Percentiles rank a stretch among this genome's conserved stretches.
These are phyloP conservation scores for Corbicula japonica DNA, from an alignment of 2,888 invertebrate genomes.

Conservation along the genomic window DNA sequence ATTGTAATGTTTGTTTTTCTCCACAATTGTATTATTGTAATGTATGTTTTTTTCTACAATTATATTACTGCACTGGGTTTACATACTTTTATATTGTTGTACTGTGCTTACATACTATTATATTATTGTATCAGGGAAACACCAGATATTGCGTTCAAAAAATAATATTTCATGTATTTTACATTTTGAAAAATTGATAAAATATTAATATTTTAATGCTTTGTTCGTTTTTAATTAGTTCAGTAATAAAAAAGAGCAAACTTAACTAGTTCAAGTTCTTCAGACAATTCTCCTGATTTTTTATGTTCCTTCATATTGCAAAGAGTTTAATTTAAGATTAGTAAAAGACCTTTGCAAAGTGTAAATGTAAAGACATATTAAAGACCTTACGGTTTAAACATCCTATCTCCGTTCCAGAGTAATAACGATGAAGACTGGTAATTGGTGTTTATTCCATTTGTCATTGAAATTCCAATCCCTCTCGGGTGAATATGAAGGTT, in stretches of 20 bases:
- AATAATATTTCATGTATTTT: not conserved
- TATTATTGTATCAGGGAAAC: not conserved
- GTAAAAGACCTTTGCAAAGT: too few species aligned
- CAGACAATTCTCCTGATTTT: too few species aligned
- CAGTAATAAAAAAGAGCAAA: too few species aligned
- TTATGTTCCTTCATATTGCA: too few species aligned
- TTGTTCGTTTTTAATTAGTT: not conserved
- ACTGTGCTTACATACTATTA: not conserved
- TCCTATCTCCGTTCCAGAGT: constrained; percentile 13
- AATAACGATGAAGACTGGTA: not conserved
- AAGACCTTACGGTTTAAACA: constrained; percentile 11
- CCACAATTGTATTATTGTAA: too few species aligned
- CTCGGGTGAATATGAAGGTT: constrained; percentile 15
- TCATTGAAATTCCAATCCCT: constrained; percentile 25
- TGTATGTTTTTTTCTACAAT: too few species aligned
- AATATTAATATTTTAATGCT: not conserved
- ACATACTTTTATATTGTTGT: too few species aligned
- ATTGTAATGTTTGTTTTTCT: too few species aligned
- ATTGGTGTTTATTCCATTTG: constrained; percentile 8
- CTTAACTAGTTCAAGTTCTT: too few species aligned
- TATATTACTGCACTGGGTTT: too few species aligned
- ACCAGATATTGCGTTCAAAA: not conserved
- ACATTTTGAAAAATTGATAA: not conserved
- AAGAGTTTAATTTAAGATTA: too few species aligned
- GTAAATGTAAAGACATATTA: not conserved